These are phyloP conservation scores for Melanchra persicariae DNA, from an alignment of 2,888 invertebrate species.

Conservation along the genomic window DNA sequence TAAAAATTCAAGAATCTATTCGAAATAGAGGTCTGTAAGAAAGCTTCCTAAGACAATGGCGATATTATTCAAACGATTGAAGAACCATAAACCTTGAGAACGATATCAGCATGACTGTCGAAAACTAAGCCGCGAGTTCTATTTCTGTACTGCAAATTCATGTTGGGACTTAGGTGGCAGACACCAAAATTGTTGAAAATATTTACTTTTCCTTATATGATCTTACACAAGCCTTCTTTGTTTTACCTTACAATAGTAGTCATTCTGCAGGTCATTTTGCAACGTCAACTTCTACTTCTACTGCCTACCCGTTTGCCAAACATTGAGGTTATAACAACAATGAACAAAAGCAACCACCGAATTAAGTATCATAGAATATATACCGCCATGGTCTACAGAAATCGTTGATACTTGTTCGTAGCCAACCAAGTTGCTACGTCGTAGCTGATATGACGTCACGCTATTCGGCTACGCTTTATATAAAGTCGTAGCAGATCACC, in stretches of 20 bases:
- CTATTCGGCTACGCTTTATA: constrained; percentile 24
- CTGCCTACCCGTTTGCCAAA: neutral
- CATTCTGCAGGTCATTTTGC: neutral
- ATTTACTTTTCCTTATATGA: constrained; percentile 1
- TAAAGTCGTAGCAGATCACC: constrained; percentile 39
- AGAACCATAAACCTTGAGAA: constrained; percentile 46
- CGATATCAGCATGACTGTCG: constrained; percentile 36
- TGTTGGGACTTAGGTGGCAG: constrained; percentile 11
- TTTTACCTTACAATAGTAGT: neutral
- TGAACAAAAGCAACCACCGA: neutral
- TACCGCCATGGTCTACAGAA: neutral
- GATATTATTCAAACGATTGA: constrained; percentile 52
- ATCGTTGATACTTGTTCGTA: constrained; percentile 15
- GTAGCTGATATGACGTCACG: constrained; percentile 45
- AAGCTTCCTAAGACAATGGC: constrained; percentile 26
- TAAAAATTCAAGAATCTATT: constrained; percentile 9
- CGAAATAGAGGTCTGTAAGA: neutral
- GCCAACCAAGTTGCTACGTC: constrained; percentile 26
- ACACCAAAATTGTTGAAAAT: constrained; percentile 4
- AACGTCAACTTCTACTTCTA: neutral
- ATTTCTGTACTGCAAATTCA: constrained; percentile 47
- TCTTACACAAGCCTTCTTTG: neutral
- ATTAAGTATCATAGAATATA: neutral
- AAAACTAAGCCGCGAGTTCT: constrained; percentile 36
- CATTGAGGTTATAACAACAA: neutral